phyloP scores from a whole-genome alignment of 2,888 invertebrate genomes.

The Agrotis puta region DNA sequence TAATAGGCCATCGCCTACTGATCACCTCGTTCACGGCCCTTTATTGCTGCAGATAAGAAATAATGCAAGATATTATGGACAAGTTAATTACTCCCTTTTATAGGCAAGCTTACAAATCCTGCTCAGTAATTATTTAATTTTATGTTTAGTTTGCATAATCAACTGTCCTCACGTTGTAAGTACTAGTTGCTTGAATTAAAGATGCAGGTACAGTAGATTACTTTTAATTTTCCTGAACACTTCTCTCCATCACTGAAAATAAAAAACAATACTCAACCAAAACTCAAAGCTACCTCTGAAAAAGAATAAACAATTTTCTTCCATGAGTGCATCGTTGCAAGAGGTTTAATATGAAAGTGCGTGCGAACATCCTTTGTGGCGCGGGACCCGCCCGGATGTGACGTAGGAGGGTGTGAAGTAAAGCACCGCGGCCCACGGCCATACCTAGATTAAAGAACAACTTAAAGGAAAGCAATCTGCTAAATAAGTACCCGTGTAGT shows the following conservation, averaged over 20 bases:
- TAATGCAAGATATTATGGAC: conserved; percentile 34
- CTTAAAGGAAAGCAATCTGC: conserved; percentile 91
- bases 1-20: conserved; percentile 69
- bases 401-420: conserved; percentile 65
- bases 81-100: conserved; percentile 32
- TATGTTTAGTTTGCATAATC: conserved; percentile 20
- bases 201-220: conserved; percentile 12
- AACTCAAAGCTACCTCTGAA: conserved; percentile 21
- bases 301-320: conserved; percentile 38
- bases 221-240: background rate
- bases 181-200: conserved; percentile 5
- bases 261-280: conserved; percentile 19
- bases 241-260: background rate
- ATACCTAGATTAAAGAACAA: conserved; percentile 89
- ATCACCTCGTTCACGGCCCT: conserved; percentile 60
- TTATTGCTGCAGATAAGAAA: conserved; percentile 57
- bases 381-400: conserved; percentile 59
- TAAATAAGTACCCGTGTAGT: conserved; percentile 86
- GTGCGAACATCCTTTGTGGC: conserved; percentile 61
- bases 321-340: conserved; percentile 42
- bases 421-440: conserved; percentile 70
- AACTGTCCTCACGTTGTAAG: background rate
- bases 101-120: conserved; percentile 10
- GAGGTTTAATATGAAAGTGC: conserved; percentile 62
- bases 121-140: conserved; percentile 13